Conservation (phyloP, 1,140 invertebrate genomes). For the Dolichoris vasculosae region DNA sequence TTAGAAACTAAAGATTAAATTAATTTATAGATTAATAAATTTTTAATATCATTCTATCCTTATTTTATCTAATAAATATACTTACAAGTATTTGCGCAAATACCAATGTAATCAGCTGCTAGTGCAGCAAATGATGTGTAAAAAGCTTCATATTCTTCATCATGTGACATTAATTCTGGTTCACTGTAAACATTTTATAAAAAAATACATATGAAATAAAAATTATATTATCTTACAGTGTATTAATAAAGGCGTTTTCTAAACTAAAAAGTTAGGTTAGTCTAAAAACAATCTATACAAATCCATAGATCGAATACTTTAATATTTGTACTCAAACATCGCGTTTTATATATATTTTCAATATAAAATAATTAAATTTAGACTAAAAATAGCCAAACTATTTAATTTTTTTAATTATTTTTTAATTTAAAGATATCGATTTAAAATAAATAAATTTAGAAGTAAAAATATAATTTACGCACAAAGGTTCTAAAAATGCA, state of each 20-base stretch:
- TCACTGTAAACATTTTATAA: slow-evolving; percentile 75
- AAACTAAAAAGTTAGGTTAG: background rate
- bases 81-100: slow-evolving; percentile 81
- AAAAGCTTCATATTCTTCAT: slow-evolving; percentile 84
- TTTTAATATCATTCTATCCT: background rate
- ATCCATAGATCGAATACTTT: background rate
- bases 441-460: background rate
- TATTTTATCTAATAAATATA: slow-evolving; percentile 53
- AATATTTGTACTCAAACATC: background rate
- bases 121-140: slow-evolving; percentile 85
- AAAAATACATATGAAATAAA: background rate
- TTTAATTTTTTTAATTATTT: background rate
- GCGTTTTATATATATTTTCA: background rate
- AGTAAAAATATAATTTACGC: background rate
- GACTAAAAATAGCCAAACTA: background rate
- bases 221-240: background rate
- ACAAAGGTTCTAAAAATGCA: background rate
- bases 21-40: slow-evolving; percentile 20
- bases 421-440: background rate
- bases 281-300: too few species aligned
- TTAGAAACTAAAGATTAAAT: slow-evolving; percentile 76
- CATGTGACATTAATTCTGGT: slow-evolving; percentile 82
- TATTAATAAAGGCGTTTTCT: background rate
- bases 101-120: slow-evolving; percentile 84
- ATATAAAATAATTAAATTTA: background rate